phyloP scores from a whole-genome alignment of 2,113 vertebrate genomes.

The Gymnocephalus cernua region DNA sequence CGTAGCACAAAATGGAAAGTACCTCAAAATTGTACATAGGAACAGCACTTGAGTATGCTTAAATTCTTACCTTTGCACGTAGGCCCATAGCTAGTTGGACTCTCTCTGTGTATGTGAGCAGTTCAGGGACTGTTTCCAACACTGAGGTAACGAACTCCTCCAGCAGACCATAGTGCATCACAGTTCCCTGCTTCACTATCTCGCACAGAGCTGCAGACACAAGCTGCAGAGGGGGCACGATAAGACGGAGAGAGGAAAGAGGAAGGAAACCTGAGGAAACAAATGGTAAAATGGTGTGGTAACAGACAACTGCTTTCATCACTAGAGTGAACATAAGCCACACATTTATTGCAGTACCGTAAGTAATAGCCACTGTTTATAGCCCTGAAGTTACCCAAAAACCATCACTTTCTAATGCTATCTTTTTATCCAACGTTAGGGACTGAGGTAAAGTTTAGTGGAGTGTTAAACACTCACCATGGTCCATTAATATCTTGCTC shows the following conservation, averaged over 20 bases:
- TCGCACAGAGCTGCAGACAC: slow-evolving; percentile 79
- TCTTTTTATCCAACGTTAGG: neutral
- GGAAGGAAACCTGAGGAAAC: slow-evolving; percentile 27
- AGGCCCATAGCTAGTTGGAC: slow-evolving; percentile 79
- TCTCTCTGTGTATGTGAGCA: slow-evolving; percentile 77
- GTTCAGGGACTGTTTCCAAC: slow-evolving; percentile 70
- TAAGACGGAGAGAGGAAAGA: slow-evolving; percentile 50
- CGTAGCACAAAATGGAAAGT: neutral
- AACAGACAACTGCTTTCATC: neutral
- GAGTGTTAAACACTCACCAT: slow-evolving; percentile 8
- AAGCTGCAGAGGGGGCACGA: slow-evolving; percentile 67
- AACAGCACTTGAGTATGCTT: neutral
- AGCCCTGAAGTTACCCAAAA: neutral
- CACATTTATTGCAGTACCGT: neutral
- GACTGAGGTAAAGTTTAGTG: too few species aligned
- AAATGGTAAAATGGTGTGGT: neutral
- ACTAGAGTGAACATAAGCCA: neutral
- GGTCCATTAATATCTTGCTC: slow-evolving; percentile 15
- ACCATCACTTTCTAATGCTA: neutral
- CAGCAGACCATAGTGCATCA: slow-evolving; percentile 74
- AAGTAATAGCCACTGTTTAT: neutral
- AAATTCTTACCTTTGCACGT: slow-evolving; percentile 74
- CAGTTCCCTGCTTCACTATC: slow-evolving; percentile 62
- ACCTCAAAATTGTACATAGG: neutral
- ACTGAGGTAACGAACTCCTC: slow-evolving; percentile 77